Conservation (phyloP, 2,888 invertebrate genomes). For the Uloborus plumipes region DNA sequence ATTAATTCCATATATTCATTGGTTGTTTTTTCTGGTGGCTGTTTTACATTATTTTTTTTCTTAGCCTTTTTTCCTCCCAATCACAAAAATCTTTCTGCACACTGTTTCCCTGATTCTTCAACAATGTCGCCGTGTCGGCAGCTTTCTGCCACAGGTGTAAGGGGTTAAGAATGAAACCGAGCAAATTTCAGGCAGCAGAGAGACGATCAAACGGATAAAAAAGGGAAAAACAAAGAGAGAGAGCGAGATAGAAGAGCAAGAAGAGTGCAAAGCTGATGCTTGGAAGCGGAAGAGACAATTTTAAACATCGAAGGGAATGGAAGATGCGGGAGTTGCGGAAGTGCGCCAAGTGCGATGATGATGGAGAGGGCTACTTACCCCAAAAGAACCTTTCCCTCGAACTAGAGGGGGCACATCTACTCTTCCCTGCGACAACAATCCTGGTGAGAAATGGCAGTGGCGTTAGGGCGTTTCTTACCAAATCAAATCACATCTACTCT, state of each 20-base stretch:
- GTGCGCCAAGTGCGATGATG: slow-evolving; percentile 48
- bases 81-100: no score
- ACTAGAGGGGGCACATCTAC: slow-evolving; percentile 51
- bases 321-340: slow-evolving; percentile 45
- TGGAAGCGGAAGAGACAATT: slow-evolving; percentile 35
- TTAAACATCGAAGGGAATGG: slow-evolving; percentile 30
- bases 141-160: no score
- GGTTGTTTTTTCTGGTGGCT: no score
- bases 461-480: slow-evolving; percentile 26
- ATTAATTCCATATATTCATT: no score
- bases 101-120: no score
- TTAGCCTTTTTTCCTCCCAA: no score
- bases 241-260: slow-evolving; percentile 47
- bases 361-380: slow-evolving; percentile 45
- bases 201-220: no score
- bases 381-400: slow-evolving; percentile 30
- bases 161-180: no score
- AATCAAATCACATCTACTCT: slow-evolving; percentile 38
- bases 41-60: no score
- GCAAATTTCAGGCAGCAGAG: no score
- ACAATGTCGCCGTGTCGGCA: no score
- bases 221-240: neutral
- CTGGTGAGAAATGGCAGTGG: slow-evolving; percentile 54
- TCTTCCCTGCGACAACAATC: slow-evolving; percentile 61
- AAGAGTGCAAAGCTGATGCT: slow-evolving; percentile 63